Evolutionary conservation across 2,797 vertebrate genomes (phyloP).

Genomic region (Siniperca scherzeri): DNA sequence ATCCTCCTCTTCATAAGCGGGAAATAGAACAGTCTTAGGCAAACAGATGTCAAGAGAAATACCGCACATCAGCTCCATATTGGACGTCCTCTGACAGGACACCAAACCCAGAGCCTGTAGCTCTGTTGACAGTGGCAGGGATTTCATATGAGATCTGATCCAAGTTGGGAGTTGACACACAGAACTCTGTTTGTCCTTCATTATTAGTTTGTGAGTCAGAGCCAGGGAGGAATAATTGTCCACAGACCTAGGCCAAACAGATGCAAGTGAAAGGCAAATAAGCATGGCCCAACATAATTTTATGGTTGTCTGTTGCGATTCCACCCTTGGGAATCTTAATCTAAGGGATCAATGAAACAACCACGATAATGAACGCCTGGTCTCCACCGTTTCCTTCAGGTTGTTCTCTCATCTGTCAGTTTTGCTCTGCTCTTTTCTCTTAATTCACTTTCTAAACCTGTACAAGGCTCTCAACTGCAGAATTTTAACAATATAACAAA

Average conservation of each 20-base stretch:
- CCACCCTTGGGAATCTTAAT: conserved; percentile 92
- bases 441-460: conserved; percentile 39
- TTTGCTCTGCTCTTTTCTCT: conserved; percentile 32
- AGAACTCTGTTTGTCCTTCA: conserved; percentile 95
- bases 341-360: conserved; percentile 91
- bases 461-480: neutral
- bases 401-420: conserved; percentile 24
- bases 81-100: conserved; percentile 66
- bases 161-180: conserved; percentile 92
- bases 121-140: conserved; percentile 94
- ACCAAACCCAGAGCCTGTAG: conserved; percentile 61
- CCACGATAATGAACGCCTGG: conserved; percentile 84
- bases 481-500: neutral
- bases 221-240: conserved; percentile 91
- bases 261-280: conserved; percentile 94
- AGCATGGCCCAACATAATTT: conserved; percentile 92
- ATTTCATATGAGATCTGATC: conserved; percentile 95
- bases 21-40: conserved; percentile 55
- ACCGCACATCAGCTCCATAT: conserved; percentile 40
- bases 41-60: conserved; percentile 60
- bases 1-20: conserved; percentile 39
- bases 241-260: conserved; percentile 92
- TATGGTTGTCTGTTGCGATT: conserved; percentile 94
- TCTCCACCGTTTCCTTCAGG: conserved; percentile 66
- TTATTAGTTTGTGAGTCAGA: conserved; percentile 93